phyloP scores from a whole-genome alignment of 2,113 vertebrate genomes.

The Tyto alba region DNA sequence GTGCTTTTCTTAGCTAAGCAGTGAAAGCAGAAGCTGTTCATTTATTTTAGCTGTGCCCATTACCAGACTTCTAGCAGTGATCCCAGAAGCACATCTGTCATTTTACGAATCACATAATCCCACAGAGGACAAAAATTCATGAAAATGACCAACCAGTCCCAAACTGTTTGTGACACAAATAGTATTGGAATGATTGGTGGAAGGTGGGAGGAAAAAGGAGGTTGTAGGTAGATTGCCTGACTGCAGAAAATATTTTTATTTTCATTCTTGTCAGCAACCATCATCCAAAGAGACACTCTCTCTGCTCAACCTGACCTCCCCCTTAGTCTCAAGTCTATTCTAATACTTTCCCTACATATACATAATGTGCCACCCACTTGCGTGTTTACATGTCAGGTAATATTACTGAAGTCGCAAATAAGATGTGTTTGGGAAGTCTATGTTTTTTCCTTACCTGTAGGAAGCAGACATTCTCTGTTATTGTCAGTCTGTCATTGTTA shows the following conservation, averaged over 20 bases:
- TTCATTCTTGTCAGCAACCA: not conserved
- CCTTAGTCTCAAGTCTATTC: not conserved
- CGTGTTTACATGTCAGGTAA: rapidly evolving
- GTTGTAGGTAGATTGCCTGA: not conserved
- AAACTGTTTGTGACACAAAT: rapidly evolving
- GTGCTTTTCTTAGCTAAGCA: not conserved
- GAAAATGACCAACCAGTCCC: not conserved
- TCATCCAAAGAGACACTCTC: not conserved
- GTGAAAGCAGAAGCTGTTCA: not conserved
- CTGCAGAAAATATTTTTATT: not conserved
- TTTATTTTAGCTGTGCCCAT: not conserved
- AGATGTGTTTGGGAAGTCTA: not conserved
- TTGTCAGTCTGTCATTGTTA: not conserved
- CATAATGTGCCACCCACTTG: not conserved
- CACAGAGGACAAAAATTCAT: not conserved
- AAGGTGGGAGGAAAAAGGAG: not conserved
- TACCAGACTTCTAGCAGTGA: not conserved
- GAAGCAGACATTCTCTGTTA: not conserved
- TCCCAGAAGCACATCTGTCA: not conserved
- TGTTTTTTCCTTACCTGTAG: not conserved
- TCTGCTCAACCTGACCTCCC: not conserved
- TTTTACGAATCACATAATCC: not conserved
- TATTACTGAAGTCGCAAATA: not conserved
- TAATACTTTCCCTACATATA: not conserved
- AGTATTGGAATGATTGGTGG: not conserved